Evolutionary conservation across 2,113 vertebrate species (phyloP).

Genomic region (Lepisosteus osseus): DNA sequence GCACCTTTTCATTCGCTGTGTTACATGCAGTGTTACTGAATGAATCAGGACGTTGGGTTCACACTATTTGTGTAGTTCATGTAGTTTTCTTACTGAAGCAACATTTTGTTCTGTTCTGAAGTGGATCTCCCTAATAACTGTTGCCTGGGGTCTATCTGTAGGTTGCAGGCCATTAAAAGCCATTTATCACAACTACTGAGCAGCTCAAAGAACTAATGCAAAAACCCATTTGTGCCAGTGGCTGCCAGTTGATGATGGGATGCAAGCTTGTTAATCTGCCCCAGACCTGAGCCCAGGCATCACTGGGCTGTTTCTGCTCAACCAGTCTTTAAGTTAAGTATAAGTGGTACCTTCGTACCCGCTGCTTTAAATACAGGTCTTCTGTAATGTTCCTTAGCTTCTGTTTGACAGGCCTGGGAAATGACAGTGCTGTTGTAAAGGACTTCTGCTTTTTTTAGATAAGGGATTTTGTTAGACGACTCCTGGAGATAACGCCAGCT

Average conservation of each 20-base stretch:
- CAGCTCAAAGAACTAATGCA: slow-evolving; percentile 38
- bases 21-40: too few relatives aligned
- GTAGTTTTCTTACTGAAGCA: too few relatives aligned
- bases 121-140: slow-evolving; percentile 14
- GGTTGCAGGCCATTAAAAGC: slow-evolving; percentile 16
- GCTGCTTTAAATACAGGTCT: too few relatives aligned
- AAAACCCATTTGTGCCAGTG: slow-evolving; percentile 18
- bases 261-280: background rate
- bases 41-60: too few relatives aligned
- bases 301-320: too few relatives aligned
- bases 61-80: too few relatives aligned
- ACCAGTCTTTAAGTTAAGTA: background rate
- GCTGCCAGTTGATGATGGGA: background rate
- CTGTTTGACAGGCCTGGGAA: too few relatives aligned
- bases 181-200: slow-evolving; percentile 22
- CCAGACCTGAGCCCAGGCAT: too few relatives aligned
- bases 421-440: background rate
- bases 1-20: too few relatives aligned
- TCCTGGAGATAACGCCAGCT: background rate
- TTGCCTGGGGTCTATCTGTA: slow-evolving; percentile 9
- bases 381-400: too few relatives aligned
- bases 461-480: background rate
- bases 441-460: background rate
- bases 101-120: slow-evolving; percentile 26
- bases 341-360: background rate